Evolutionary conservation across 1,140 invertebrate genomes (phyloP).

Genomic region (Pseudomyrmex flavicornis): DNA sequence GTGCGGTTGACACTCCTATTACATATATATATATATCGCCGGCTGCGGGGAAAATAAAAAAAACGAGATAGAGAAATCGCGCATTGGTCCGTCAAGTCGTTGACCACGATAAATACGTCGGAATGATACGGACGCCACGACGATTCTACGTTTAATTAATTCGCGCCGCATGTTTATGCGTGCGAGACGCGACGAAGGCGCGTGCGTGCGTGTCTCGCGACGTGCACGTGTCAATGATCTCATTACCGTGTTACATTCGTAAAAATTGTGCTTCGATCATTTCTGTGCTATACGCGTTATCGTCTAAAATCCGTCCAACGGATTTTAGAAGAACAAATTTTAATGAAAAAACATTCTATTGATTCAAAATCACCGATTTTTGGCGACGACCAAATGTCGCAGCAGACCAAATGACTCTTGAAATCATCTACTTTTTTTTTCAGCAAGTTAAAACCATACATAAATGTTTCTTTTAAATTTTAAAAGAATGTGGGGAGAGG

Average conservation of each 20-base stretch:
- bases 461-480: no score
- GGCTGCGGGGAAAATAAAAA: neutral
- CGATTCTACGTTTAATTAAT: conserved; percentile 49
- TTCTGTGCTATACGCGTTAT: neutral
- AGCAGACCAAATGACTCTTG: neutral
- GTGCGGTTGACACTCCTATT: neutral
- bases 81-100: conserved; percentile 1
- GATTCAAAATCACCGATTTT: no score
- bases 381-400: neutral
- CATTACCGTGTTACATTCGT: neutral
- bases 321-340: neutral
- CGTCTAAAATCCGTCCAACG: neutral
- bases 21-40: conserved; percentile 1
- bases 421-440: neutral
- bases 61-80: neutral
- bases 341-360: no score
- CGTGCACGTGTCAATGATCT: neutral
- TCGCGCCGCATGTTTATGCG: conserved; percentile 26
- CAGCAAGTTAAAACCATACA: no score
- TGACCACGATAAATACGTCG: conserved; percentile 33
- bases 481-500: no score
- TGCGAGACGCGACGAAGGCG: conserved; percentile 5
- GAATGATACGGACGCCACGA: neutral
- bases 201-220: conserved; percentile 31
- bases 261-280: neutral